Evolutionary conservation across 2,888 invertebrate genomes (phyloP), one percentile per base, ranked within the genome.

Genomic region (Drosophila peninsularis): DNA sequence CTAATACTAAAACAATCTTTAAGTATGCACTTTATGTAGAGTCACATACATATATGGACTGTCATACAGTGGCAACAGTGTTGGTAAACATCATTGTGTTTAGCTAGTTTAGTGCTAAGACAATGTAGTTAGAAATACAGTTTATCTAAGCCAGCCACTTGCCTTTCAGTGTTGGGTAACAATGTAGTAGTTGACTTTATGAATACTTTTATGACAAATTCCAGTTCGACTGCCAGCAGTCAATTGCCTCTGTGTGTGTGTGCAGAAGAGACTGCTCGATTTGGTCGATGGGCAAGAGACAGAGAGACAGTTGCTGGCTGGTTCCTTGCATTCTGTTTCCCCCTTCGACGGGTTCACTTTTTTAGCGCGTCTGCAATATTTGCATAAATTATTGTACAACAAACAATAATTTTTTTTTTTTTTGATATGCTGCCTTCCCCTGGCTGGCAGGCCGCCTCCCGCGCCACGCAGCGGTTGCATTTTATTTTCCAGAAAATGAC

Each of bases 331-430:
- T 37, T n/a, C 24, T n/a, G 24, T 17, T 32, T 7, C 34, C 55
- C 21, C n/a, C 11, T 37, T 24, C 39, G 1, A 3, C 50, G 21
- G 14, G 32, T 9, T 32, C 34, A 50, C 14, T 45, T 42, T 42
- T 21, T 50, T 50, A 19, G 50, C 50, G 50, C 50, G 34, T 50
- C 34, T 89, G 84, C 89, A 84, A 72, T 86, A 83, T 84, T 87
- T 84, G 84, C 89, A 83, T 83, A 83, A 88, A 82, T 82, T 86
- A 78, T 85, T 85, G 69, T 82, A 82, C 88, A 84, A 84, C 82
- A 88, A 88, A 88, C 77, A 82, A 81, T 71, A 66, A 58, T 63
- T 73, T 69, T 63, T 39, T 36, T 34, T 14, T 27, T n/a, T 32
- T 39, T 49, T 21, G 1, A 24, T 44, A 14, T 41, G 53, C 53